Conservation (phyloP, 2,113 vertebrate species). For the Mormyrus lacerda region DNA sequence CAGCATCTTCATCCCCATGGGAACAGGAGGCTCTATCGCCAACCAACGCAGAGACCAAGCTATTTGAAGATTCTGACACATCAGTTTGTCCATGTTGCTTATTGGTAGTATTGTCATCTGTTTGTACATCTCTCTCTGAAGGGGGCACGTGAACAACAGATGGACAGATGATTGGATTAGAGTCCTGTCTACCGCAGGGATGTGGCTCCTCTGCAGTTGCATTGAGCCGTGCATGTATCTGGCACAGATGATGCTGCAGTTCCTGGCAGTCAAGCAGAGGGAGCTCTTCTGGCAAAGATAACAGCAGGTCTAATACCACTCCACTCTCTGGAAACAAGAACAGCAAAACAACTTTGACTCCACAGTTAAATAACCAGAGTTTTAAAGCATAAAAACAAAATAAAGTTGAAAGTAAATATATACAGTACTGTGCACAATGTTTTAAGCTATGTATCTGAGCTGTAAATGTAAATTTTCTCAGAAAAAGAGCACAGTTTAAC, state of each 20-base stretch:
- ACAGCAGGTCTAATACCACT: constrained; percentile 56
- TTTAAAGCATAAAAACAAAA: background rate
- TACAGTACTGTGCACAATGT: background rate
- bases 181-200: background rate
- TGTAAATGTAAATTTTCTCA: background rate
- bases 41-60: background rate
- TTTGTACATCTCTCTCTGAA: background rate
- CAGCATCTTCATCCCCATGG: background rate
- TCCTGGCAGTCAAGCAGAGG: constrained; percentile 46
- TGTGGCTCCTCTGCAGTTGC: constrained; percentile 15
- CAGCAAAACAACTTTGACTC: background rate
- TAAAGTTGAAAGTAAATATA: background rate
- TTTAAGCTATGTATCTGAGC: background rate
- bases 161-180: background rate
- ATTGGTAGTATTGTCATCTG: background rate
- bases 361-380: background rate
- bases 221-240: constrained; percentile 42
- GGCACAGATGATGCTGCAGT: constrained; percentile 48
- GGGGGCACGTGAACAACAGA: background rate
- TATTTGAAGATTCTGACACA: background rate
- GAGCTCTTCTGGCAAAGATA: constrained; percentile 60
- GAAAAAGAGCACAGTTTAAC: background rate
- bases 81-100: background rate
- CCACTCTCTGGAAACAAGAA: constrained; percentile 49
- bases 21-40: background rate